Conservation (phyloP, 2,888 invertebrate genomes). For the Drosophila imparisetae region DNA sequence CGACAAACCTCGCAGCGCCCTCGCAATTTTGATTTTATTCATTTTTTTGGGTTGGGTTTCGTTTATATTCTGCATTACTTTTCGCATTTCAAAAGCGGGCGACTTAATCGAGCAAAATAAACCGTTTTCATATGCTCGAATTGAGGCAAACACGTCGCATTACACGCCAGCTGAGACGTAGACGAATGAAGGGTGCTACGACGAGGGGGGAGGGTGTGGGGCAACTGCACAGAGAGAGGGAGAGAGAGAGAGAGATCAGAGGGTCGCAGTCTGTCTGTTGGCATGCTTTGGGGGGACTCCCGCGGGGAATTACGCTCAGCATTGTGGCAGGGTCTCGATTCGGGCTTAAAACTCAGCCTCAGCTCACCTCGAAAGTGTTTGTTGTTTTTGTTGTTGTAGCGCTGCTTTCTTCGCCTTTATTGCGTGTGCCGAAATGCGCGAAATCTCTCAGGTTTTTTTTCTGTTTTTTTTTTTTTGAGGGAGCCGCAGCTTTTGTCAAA, state of each 20-base stretch:
- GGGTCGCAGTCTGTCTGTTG: constrained; percentile 49
- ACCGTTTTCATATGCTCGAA: constrained; percentile 82
- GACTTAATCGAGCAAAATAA: constrained; percentile 84
- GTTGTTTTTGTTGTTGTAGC: constrained; percentile 30
- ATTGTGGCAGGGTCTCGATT: constrained; percentile 33
- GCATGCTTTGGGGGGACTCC: constrained; percentile 33
- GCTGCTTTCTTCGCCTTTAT: constrained; percentile 49
- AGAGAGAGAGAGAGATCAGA: constrained; percentile 3
- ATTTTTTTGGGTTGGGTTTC: constrained; percentile 32
- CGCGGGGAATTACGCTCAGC: constrained; percentile 62
- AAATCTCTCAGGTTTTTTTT: constrained; percentile 55
- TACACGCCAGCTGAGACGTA: constrained; percentile 53
- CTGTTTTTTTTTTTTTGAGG: constrained; percentile 4
- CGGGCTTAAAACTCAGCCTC: constrained; percentile 16
- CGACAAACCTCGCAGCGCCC: constrained; percentile 50
- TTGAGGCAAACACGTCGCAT: constrained; percentile 79
- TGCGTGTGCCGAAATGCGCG: constrained; percentile 64
- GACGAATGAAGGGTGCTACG: background rate
- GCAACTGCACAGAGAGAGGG: background rate
- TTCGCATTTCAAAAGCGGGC: constrained; percentile 70
- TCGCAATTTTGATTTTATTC: constrained; percentile 26
- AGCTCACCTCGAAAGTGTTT: constrained; percentile 32
- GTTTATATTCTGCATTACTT: constrained; percentile 17
- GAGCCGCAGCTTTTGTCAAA: constrained; percentile 69
- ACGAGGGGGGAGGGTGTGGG: background rate